Evolutionary conservation across 2,888 invertebrate genomes (phyloP).

Genomic region (Dolichomitus sp.): DNA sequence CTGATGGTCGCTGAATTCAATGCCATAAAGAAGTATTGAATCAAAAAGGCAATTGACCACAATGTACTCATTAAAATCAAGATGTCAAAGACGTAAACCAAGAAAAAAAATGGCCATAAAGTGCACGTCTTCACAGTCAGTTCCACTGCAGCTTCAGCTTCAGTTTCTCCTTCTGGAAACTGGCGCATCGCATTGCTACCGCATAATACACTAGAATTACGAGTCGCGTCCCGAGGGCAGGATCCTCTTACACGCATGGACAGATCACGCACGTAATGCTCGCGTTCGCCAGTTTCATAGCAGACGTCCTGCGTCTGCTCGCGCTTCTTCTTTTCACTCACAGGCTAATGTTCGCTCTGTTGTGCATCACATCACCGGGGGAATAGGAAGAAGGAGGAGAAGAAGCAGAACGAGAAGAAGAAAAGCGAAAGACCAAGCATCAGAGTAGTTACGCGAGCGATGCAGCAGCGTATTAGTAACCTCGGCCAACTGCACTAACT

Average conservation of each 20-base stretch:
- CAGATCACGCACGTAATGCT: slow-evolving; percentile 66
- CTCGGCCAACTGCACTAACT: slow-evolving; percentile 51
- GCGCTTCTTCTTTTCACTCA: slow-evolving; percentile 54
- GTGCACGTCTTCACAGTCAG: slow-evolving; percentile 20
- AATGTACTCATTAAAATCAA: slow-evolving; percentile 10
- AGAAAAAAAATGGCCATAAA: slow-evolving; percentile 5
- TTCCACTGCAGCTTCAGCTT: slow-evolving; percentile 12
- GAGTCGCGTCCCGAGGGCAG: slow-evolving; percentile 77
- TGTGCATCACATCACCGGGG: slow-evolving; percentile 41
- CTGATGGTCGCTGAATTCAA: not conserved
- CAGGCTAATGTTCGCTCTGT: slow-evolving; percentile 49
- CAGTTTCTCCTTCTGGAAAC: slow-evolving; percentile 56
- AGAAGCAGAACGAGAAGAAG: slow-evolving; percentile 19
- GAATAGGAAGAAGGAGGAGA: not conserved
- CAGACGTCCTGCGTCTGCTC: slow-evolving; percentile 10
- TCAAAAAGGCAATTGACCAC: not conserved
- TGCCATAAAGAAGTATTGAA: not conserved
- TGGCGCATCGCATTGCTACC: slow-evolving; percentile 70
- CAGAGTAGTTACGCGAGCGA: slow-evolving; percentile 50
- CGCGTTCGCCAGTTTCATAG: slow-evolving; percentile 52
- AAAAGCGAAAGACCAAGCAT: slow-evolving; percentile 34
- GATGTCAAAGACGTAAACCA: slow-evolving; percentile 11
- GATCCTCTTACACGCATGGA: slow-evolving; percentile 73
- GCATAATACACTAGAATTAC: slow-evolving; percentile 80
- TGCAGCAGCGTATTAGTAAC: slow-evolving; percentile 35